Percentiles rank a stretch among this genome's conserved stretches.
Evolutionary conservation across 2,797 vertebrate species (phyloP).

Genomic region (Malacoctenus gilli): DNA sequence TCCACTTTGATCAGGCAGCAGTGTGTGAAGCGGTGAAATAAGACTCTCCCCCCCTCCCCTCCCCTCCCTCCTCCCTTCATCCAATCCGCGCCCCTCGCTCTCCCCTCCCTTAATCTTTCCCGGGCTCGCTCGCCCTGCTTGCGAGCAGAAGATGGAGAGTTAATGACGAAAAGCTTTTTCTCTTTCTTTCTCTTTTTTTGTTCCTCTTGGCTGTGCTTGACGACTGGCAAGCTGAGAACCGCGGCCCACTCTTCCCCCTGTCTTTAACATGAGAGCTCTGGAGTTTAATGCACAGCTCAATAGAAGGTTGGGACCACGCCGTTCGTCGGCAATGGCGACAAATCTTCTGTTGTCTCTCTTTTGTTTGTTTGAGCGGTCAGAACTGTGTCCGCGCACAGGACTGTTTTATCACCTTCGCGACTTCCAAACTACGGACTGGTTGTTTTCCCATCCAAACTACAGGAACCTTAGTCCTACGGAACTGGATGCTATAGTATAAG

Average conservation of each 20-base stretch:
- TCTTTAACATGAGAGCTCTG: too few relatives aligned
- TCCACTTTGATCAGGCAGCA: constrained; percentile 76
- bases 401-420: too few relatives aligned
- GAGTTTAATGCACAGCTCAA: too few relatives aligned
- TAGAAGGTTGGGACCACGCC: too few relatives aligned
- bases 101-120: constrained; percentile 64
- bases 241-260: constrained; percentile 52
- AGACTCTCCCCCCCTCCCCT: constrained; percentile 67
- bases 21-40: constrained; percentile 70
- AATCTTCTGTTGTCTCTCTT: too few relatives aligned
- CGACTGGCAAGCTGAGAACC: constrained; percentile 60
- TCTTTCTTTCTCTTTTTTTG: background rate
- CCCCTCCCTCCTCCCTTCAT: constrained; percentile 66
- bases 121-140: constrained; percentile 51
- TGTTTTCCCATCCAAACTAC: background rate
- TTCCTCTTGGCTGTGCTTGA: constrained; percentile 27
- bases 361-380: too few relatives aligned
- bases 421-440: constrained; percentile 15
- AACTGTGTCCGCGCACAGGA: too few relatives aligned
- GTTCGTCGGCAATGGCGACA: too few relatives aligned
- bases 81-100: constrained; percentile 59
- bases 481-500: constrained; percentile 30
- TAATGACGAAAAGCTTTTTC: constrained; percentile 71
- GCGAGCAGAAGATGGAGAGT: constrained; percentile 67
- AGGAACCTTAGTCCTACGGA: too few relatives aligned